A percentile compares a stretch with the other conserved stretches of the same genome.
These are phyloP conservation scores for Oncorhynchus mykiss DNA, from an alignment of 2,113 vertebrate species.

Conservation along the genomic window DNA sequence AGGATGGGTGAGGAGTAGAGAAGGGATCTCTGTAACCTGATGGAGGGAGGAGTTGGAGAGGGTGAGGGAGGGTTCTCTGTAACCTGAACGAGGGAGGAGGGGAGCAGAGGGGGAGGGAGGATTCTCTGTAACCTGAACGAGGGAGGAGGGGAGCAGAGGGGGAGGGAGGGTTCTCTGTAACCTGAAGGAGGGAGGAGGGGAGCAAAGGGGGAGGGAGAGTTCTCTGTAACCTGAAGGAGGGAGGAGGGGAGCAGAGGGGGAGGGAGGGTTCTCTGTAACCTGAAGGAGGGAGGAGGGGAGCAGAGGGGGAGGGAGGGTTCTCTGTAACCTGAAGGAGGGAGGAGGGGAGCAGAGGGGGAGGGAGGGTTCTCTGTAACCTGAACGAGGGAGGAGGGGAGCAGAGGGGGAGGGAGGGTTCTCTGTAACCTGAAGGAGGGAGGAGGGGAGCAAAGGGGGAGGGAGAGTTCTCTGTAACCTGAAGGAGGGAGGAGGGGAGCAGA, in stretches of 20 bases:
- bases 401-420: conserved; percentile 10
- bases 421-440: too few relatives aligned
- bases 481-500: not conserved
- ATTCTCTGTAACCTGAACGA: conserved; percentile 52
- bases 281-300: too few relatives aligned
- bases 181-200: conserved; percentile 3
- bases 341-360: not conserved
- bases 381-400: conserved; percentile 21
- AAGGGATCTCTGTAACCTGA: not conserved
- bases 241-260: conserved; percentile 9
- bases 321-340: not conserved
- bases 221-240: not conserved
- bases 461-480: too few relatives aligned
- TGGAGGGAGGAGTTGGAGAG: conserved; percentile 13
- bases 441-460: too few relatives aligned
- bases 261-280: conserved; percentile 3
- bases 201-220: not conserved
- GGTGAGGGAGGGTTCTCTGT: conserved; percentile 6
- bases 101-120: not conserved
- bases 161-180: conserved; percentile 38
- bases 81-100: not conserved
- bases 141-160: too few relatives aligned
- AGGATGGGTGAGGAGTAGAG: conserved; percentile 1
- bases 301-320: too few relatives aligned
- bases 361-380: not conserved